phyloP scores from a whole-genome alignment of 1,140 invertebrate species.

The Mylabris phalerata region DNA sequence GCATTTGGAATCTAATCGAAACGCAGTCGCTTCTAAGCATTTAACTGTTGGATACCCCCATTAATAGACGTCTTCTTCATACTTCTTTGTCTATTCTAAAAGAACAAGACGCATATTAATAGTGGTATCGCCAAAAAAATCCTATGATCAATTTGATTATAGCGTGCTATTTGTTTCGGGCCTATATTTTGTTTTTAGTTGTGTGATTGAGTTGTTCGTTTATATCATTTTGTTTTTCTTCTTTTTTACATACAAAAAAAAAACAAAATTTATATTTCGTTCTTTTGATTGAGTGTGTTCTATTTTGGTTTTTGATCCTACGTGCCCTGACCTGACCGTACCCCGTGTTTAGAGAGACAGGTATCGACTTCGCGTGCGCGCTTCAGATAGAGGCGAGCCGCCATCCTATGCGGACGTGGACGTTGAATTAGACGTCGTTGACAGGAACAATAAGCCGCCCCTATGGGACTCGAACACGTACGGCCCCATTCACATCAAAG shows the following conservation, averaged over 20 bases:
- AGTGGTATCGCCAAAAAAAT: background rate
- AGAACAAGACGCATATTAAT: background rate
- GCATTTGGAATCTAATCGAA: constrained; percentile 6
- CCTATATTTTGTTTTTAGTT: constrained; percentile 27
- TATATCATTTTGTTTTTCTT: constrained; percentile 24
- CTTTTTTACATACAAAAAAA: background rate
- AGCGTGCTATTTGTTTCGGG: background rate
- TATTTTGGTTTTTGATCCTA: constrained; percentile 38
- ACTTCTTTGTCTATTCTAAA: too few species aligned
- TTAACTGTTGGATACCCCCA: background rate
- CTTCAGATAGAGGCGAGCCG: constrained; percentile 83
- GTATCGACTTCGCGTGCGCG: constrained; percentile 88
- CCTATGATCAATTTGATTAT: background rate
- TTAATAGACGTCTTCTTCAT: background rate
- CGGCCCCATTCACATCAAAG: constrained; percentile 92
- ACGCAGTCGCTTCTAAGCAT: constrained; percentile 3
- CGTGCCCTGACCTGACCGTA: constrained; percentile 41
- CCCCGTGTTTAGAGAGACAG: constrained; percentile 73
- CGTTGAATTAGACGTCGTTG: constrained; percentile 94
- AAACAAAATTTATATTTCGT: constrained; percentile 13
- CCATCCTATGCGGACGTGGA: constrained; percentile 87
- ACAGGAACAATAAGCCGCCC: constrained; percentile 96
- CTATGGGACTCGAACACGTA: constrained; percentile 89
- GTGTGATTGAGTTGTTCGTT: constrained; percentile 37
- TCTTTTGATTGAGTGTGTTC: constrained; percentile 33